Conservation (phyloP, 2,888 invertebrate species). For the Zhuqinia jingwanae region DNA sequence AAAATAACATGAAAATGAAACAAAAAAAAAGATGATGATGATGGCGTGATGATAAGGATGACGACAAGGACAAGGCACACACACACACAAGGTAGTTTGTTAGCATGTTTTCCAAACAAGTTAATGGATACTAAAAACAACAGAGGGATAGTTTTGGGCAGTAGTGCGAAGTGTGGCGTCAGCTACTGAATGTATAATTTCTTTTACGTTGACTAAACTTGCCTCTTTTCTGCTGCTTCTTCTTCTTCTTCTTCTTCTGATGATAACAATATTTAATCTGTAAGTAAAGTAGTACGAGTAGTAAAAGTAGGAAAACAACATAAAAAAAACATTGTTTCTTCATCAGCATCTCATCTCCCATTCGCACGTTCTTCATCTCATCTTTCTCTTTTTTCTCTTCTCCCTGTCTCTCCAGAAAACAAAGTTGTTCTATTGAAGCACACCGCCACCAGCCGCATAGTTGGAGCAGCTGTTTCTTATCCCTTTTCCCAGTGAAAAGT, state of each 20-base stretch:
- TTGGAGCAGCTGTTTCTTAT: conserved; percentile 40
- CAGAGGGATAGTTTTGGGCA: background rate
- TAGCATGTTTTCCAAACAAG: background rate
- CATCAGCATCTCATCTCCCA: conserved; percentile 1
- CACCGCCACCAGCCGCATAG: background rate
- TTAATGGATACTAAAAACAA: conserved; percentile 1
- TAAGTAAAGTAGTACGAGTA: background rate
- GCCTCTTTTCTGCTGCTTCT: too few relatives aligned
- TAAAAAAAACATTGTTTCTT: background rate
- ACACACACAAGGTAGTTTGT: too few relatives aligned
- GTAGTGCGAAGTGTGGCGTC: too few relatives aligned
- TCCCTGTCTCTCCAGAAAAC: background rate
- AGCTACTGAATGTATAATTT: conserved; percentile 16
- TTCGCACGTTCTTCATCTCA: conserved; percentile 1
- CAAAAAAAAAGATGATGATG: too few relatives aligned
- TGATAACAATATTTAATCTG: conserved; percentile 5
- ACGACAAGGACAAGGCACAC: too few relatives aligned
- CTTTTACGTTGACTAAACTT: background rate
- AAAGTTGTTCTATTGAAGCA: background rate
- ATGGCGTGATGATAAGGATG: too few relatives aligned
- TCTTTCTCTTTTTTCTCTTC: too few relatives aligned
- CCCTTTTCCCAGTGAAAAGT: conserved; percentile 36
- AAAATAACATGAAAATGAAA: too few relatives aligned
- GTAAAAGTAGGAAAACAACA: background rate
- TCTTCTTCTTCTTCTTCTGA: too few relatives aligned